Base-by-base conservation (phyloP, 2,888 invertebrate species). In the Villa cingulata region DNA sequence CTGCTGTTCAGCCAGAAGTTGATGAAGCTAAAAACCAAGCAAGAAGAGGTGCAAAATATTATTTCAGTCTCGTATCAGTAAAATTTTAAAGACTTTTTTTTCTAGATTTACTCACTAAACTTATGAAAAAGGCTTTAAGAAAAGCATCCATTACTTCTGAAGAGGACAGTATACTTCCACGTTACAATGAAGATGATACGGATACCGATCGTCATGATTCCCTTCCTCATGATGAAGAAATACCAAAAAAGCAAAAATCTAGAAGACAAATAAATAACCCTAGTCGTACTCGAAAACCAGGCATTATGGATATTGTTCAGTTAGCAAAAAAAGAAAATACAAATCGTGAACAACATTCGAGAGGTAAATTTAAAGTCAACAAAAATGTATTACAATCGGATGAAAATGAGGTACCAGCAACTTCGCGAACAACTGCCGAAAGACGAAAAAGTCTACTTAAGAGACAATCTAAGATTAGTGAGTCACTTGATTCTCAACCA, bases 161-260 rank as follows among this genome's bases (percentile, higher is more conserved):
- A 14, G 76, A 77, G 45, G 72, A 73, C 29, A 70, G 71, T 5
- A 57, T 58, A 41, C 59, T 63, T 14, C 65, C 55, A 4, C 67
- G 59, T 54, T 62, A 57, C 52, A 69, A 68, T 20, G 70, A 72
- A 45, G 81, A 78, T 52, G 80, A 77, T 62, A 81, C 81, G 1
- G 83, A 83, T 55, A 81, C 78, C 1, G 81, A 81, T 55, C 81
- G 81, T 61, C 81, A 81, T 54, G 83, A 83, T 59, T 76, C 78
- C 1, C 62, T 83, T 51, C 81, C 82, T 1, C 80, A 76, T 58
- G 83, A 77, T 53, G 62, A 68, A 47, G 66, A 68, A 46, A 23
- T 63, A 61, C 41, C 12, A 12, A 7, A 14, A 32, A 32, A 5
- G 12, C 3, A 14, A 5, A 23, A 23, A 23, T 23, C 23, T 6